Base-by-base conservation (phyloP, 2,888 invertebrate species). In the Pseudolycoriella hygida region DNA sequence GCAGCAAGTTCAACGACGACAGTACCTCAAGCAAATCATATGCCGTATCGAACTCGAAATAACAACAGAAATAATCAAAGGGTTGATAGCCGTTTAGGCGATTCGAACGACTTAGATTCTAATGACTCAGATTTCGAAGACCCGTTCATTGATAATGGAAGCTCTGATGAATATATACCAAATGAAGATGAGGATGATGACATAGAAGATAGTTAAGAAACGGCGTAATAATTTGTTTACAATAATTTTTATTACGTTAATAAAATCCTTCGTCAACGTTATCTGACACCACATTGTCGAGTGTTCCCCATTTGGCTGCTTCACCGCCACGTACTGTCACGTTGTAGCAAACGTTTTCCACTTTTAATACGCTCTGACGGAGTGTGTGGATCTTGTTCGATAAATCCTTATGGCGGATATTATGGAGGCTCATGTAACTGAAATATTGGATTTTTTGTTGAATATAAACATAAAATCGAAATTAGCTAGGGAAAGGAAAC, bases 321-420 rank as follows among this genome's bases (percentile, higher is more conserved):
- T 89, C 89, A 1, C 80, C 79, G 0, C 86, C 85, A 19, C 87
- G 73, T 2, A 88, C 79, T 52, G 76, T 74, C 17, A 87, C 71
- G 10, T 81, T 80, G 55, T 86, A 89, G 57, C 85, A 84, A 1
- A 86, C 83, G 50, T 75, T 73, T 60, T 92, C 92, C 56, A 87
- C 84, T 66, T 92, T 92, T 1, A 70, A 54, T 38, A 89, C 70
- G 58, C 86, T 89, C 53, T 80, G 79, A 37, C 76, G 74, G 42
- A 88, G 70, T 0, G 77, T 77, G 34, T 68, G 67, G 42, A 80
- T 64, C 64, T 92, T 92, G 25, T 79, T 72, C 12, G 71, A 66
- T 37, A 88, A 61, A 56, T 87, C 84, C 42, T 72, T 68, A 25
- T 68, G 69, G 1, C 73, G 65, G 5, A 63, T 59, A 31, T 65